Evolutionary conservation across 2,888 invertebrate genomes (phyloP).

Genomic region (Neocrepidodera transversa): DNA sequence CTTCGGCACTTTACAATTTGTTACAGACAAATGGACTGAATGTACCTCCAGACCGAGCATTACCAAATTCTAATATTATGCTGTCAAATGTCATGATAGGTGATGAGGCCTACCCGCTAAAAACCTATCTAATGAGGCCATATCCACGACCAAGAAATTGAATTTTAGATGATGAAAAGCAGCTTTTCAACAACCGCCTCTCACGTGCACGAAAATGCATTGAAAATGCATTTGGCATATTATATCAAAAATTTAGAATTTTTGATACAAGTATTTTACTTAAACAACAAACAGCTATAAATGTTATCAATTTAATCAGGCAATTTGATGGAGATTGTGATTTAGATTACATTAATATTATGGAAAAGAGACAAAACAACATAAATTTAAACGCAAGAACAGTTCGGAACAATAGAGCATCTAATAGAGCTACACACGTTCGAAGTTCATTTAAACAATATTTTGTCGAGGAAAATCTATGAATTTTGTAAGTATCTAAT

Average conservation of each 20-base stretch:
- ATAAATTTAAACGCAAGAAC: too few species aligned
- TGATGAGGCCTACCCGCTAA: slow-evolving; percentile 13
- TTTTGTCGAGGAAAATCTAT: too few species aligned
- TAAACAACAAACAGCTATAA: not conserved
- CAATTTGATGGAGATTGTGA: too few species aligned
- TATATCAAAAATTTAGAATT: not conserved
- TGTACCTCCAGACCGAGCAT: slow-evolving; percentile 16
- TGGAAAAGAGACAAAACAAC: too few species aligned
- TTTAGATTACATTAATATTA: too few species aligned
- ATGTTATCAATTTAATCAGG: slow-evolving; percentile 5
- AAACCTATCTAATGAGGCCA: slow-evolving; percentile 22
- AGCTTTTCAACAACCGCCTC: slow-evolving; percentile 7
- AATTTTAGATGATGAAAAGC: slow-evolving; percentile 4
- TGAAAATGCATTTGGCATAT: slow-evolving; percentile 8
- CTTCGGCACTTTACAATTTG: slow-evolving; percentile 17
- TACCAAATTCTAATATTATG: slow-evolving; percentile 8
- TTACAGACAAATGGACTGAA: slow-evolving; percentile 12
- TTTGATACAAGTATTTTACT: not conserved
- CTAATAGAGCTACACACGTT: too few species aligned
- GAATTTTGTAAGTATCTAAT: too few species aligned
- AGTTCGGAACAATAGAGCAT: too few species aligned
- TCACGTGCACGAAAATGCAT: slow-evolving; percentile 17
- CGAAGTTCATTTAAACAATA: too few species aligned
- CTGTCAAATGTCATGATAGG: slow-evolving; percentile 12
- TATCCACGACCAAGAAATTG: slow-evolving; percentile 24